A percentile compares a stretch with the other conserved stretches of the same genome.
These are phyloP conservation scores for Lepas anatifera DNA, from an alignment of 2,888 invertebrate genomes.

Conservation along the genomic window DNA sequence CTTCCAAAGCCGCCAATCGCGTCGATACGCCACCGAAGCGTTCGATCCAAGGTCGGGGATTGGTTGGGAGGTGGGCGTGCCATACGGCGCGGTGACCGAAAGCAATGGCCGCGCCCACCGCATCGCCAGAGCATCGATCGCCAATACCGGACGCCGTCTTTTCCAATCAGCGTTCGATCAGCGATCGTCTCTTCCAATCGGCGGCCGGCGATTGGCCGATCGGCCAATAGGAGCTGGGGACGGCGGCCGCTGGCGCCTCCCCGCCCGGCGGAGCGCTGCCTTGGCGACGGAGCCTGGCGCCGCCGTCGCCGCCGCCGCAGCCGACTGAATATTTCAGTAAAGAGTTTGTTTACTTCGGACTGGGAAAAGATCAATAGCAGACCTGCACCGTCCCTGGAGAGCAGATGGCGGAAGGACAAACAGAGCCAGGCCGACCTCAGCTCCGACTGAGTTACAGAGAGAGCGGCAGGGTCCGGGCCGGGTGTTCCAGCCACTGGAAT, in stretches of 20 bases:
- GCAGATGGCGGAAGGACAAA: background rate
- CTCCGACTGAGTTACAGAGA: too few relatives aligned
- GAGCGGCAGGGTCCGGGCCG: too few relatives aligned
- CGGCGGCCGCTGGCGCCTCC: background rate
- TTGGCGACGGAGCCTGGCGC: too few relatives aligned
- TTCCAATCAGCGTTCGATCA: slow-evolving; percentile 7
- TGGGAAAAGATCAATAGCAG: slow-evolving; percentile 1
- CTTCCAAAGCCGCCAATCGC: background rate
- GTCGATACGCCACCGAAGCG: background rate
- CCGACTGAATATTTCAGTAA: slow-evolving; percentile 6
- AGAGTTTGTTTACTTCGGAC: slow-evolving; percentile 8
- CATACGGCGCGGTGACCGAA: background rate
- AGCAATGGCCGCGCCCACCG: background rate
- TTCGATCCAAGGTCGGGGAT: background rate
- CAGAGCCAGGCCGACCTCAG: too few relatives aligned
- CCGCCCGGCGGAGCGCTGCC: background rate
- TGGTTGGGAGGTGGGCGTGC: background rate
- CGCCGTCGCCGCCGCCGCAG: background rate
- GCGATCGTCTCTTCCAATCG: slow-evolving; percentile 9
- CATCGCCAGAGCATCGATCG: background rate
- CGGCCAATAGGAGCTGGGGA: background rate
- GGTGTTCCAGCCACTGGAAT: too few relatives aligned
- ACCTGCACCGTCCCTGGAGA: too few relatives aligned
- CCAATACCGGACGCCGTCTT: background rate
- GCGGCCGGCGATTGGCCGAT: background rate